Conservation (phyloP, 2,888 invertebrate genomes). For the Exephanes ischioxanthus region DNA sequence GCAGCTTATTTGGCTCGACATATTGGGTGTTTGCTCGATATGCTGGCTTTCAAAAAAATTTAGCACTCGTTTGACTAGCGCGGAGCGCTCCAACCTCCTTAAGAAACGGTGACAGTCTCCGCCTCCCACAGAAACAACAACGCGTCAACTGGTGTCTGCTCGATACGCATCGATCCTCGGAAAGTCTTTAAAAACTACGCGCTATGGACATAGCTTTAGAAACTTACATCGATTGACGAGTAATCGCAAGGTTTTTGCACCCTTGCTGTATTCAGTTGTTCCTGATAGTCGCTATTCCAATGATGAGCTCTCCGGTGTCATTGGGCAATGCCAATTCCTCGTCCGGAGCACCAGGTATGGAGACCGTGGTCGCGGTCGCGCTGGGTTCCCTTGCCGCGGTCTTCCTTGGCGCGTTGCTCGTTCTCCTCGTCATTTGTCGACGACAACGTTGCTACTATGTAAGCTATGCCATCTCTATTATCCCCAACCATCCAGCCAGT, state of each 20-base stretch:
- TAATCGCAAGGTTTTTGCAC: constrained; percentile 6
- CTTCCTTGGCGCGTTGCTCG: constrained; percentile 89
- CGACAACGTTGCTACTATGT: constrained; percentile 86
- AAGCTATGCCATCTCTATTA: constrained; percentile 56
- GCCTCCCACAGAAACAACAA: constrained; percentile 75
- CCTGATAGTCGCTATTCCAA: constrained; percentile 20
- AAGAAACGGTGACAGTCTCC: constrained; percentile 79
- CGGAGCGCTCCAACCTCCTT: not conserved
- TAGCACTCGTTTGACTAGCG: not conserved
- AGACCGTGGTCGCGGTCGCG: constrained; percentile 89
- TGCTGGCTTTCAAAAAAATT: not conserved
- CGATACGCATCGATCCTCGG: not conserved
- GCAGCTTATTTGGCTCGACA: not conserved
- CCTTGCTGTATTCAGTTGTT: not conserved
- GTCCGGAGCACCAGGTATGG: constrained; percentile 86
- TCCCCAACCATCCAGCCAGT: not conserved
- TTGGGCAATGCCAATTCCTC: constrained; percentile 77
- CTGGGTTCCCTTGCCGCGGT: constrained; percentile 89
- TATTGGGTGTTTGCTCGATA: not conserved
- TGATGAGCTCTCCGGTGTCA: constrained; percentile 81
- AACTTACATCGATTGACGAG: not conserved
- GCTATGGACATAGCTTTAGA: constrained; percentile 24
- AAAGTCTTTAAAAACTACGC: constrained; percentile 12
- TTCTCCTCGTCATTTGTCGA: constrained; percentile 88
- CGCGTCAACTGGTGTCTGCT: constrained; percentile 53